Percentiles rank a stretch among this genome's conserved stretches.
phyloP scores from a whole-genome alignment of 2,888 invertebrate species.

The Cephus runcator region DNA sequence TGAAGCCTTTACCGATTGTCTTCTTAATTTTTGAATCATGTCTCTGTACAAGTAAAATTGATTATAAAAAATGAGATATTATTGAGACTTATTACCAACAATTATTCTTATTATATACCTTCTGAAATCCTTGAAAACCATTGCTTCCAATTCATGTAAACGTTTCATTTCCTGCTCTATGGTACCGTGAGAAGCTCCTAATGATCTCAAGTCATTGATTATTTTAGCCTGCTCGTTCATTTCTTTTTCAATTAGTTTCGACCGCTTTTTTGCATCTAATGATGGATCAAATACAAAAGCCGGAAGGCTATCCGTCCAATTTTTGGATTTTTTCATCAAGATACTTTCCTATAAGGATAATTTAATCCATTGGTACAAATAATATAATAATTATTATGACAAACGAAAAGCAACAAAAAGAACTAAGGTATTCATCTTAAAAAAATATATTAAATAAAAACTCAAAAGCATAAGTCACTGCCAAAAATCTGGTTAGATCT shows the following conservation, averaged over 20 bases:
- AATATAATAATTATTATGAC: background rate
- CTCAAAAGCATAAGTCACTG: constrained; percentile 3
- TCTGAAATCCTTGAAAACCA: constrained; percentile 93
- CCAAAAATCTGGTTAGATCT: background rate
- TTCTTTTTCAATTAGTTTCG: constrained; percentile 94
- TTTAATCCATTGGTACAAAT: background rate
- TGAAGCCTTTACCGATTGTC: constrained; percentile 84
- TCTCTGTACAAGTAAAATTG: constrained; percentile 71
- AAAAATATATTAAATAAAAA: background rate
- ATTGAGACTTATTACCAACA: background rate
- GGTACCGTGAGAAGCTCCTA: constrained; percentile 89
- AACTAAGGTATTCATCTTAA: background rate
- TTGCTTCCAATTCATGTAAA: constrained; percentile 91
- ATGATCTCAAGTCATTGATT: constrained; percentile 88
- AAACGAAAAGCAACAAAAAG: background rate
- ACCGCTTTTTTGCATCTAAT: constrained; percentile 83
- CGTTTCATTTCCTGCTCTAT: constrained; percentile 93
- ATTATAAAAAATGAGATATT: constrained; percentile 28
- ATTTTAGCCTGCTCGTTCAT: constrained; percentile 98
- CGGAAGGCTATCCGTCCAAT: constrained; percentile 81
- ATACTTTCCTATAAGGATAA: constrained; percentile 73
- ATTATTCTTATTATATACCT: constrained; percentile 67
- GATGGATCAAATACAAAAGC: constrained; percentile 85
- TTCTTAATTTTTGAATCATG: constrained; percentile 89
- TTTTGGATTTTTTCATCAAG: constrained; percentile 72